A percentile compares a stretch with the other conserved stretches of the same genome.
Evolutionary conservation across 2,797 vertebrate species (phyloP).

Genomic region (Phrynocephalus guinanensis): DNA sequence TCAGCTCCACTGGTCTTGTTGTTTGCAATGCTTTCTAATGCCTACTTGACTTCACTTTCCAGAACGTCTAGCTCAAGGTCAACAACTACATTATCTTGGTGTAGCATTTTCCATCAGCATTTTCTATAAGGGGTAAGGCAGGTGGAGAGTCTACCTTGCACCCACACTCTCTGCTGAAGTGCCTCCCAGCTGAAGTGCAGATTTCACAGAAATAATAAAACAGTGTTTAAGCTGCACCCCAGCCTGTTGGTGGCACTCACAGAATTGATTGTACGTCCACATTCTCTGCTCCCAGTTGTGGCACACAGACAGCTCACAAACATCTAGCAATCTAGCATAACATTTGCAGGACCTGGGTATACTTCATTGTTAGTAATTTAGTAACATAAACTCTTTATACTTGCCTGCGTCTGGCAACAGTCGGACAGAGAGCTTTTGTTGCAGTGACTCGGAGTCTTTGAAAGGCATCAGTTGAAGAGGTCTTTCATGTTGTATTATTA

Average conservation of each 20-base stretch:
- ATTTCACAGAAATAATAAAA: background rate
- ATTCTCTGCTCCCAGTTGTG: background rate
- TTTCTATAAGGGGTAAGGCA: background rate
- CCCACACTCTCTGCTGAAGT: background rate
- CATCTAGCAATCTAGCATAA: background rate
- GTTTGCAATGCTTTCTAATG: too few species aligned
- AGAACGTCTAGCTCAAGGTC: too few species aligned
- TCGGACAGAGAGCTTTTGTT: background rate
- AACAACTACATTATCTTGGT: too few species aligned
- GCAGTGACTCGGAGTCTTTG: background rate
- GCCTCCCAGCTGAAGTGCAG: background rate
- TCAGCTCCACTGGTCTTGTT: too few species aligned
- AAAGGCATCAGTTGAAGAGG: too few species aligned
- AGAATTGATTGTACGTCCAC: background rate
- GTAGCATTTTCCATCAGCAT: too few species aligned
- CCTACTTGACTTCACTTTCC: too few species aligned
- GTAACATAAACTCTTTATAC: background rate
- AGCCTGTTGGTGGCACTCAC: background rate
- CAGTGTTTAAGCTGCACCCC: background rate
- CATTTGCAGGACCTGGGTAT: background rate
- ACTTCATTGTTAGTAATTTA: background rate
- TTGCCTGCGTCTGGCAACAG: background rate
- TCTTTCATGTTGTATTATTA: background rate
- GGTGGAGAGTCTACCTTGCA: background rate
- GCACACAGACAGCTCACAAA: too few species aligned